These are phyloP conservation scores for Melanotaenia duboulayi DNA, from an alignment of 2,113 vertebrate genomes.

Conservation along the genomic window DNA sequence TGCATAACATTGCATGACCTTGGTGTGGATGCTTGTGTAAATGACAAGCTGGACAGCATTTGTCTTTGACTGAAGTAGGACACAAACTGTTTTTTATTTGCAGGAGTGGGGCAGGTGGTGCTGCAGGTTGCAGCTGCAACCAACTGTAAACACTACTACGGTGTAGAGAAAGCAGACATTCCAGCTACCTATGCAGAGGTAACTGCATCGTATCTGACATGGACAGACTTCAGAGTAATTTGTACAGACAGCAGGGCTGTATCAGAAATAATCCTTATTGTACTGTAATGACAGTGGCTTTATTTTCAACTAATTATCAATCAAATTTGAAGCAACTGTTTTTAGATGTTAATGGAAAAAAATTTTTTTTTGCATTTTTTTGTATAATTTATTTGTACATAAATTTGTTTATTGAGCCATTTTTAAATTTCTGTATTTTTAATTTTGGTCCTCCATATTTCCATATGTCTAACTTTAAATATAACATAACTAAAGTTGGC, in stretches of 20 bases:
- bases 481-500: too few relatives aligned
- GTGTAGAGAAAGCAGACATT: constrained; percentile 98
- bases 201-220: constrained; percentile 34
- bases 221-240: background rate
- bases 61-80: background rate
- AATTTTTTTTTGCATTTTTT: too few relatives aligned
- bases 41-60: background rate
- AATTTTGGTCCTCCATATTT: too few relatives aligned
- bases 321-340: too few relatives aligned
- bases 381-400: too few relatives aligned
- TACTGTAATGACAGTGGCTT: background rate
- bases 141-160: constrained; percentile 98
- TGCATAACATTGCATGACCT: background rate
- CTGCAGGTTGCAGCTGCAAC: constrained; percentile 98
- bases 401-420: too few relatives aligned
- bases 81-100: constrained; percentile 12
- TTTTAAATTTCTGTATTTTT: too few relatives aligned
- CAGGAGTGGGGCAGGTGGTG: constrained; percentile 99
- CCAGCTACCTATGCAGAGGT: constrained; percentile 99
- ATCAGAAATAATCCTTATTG: background rate
- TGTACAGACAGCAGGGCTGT: background rate
- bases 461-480: too few relatives aligned
- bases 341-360: too few relatives aligned
- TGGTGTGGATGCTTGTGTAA: background rate
- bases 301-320: too few relatives aligned